Evolutionary conservation across 2,888 invertebrate species (phyloP), one percentile per base, ranked within the genome.

Genomic region (Drosophila borealis): DNA sequence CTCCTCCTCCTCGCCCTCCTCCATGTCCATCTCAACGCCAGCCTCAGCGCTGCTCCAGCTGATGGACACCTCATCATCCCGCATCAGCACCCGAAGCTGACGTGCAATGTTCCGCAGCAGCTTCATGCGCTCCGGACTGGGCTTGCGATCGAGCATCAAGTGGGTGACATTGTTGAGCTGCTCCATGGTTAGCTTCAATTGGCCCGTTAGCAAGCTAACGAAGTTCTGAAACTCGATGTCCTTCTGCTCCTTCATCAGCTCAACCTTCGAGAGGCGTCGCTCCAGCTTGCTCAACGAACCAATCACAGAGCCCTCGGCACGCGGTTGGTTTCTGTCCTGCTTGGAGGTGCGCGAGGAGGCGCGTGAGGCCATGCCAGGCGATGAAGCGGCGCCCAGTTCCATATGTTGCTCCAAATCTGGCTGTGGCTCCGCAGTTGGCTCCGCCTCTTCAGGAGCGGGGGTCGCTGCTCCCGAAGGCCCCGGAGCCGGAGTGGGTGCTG

Each of bases 131-230:
- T 76, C 44, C 4, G 72, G 64, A 63, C 78, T 78, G 0, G 81
- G 75, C 2, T 88, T 85, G 36, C 78, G 79, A 33, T 89, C 84
- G 10, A 89, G 70, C 25, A 89, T 36, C 39, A 87, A 19, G 25
- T 81, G 77, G 6, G 88, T 88, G 1, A 91, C 56, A 51, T 86
- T 80, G 29, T 84, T 79, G 37, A 91, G 45, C 49, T 89, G 84
- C 37, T 90, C 88, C 71, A 91, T 90, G 8, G 81, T 75, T 25
- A 90, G 51, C 46, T 81, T 83, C 2, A 91, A 19, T 29, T 91
- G 90, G 0, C 80, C 72, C 5, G 74, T 78, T 51, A 91, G 63
- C 5, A 57, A 51, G 21, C 57, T 29, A 0, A 81, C 41, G 13
- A 78, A 86, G 19, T 33, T 44, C 6, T 69, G 50, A 39, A 86